A percentile compares a stretch with the other conserved stretches of the same genome.
Evolutionary conservation across 2,888 invertebrate genomes (phyloP).

Genomic region (Drosophila diplacantha): DNA sequence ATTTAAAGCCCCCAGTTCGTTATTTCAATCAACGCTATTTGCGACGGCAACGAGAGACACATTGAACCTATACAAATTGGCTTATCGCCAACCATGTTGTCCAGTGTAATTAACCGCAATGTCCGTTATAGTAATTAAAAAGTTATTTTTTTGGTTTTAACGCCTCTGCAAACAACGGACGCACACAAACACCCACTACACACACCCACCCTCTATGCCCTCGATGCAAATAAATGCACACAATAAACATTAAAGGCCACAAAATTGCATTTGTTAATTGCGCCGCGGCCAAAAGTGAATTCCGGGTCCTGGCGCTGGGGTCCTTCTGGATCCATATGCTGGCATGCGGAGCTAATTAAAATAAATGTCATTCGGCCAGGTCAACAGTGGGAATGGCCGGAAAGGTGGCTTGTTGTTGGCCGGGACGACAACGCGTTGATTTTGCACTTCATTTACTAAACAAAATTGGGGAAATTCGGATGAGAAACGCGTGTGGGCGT

Average conservation of each 20-base stretch:
- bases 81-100: conserved; percentile 37
- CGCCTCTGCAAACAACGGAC: conserved; percentile 34
- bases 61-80: conserved; percentile 23
- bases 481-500: conserved; percentile 18
- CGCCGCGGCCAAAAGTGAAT: conserved; percentile 41
- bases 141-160: conserved; percentile 47
- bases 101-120: conserved; percentile 42
- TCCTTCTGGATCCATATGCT: conserved; percentile 8
- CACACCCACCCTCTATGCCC: background rate
- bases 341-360: conserved; percentile 61
- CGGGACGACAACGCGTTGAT: conserved; percentile 48
- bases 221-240: conserved; percentile 21
- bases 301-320: conserved; percentile 10
- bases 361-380: conserved; percentile 59
- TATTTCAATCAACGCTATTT: conserved; percentile 9
- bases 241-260: conserved; percentile 46
- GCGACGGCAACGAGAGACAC: background rate
- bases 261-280: conserved; percentile 60
- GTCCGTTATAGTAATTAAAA: conserved; percentile 42
- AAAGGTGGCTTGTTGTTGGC: conserved; percentile 10
- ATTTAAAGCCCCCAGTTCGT: background rate
- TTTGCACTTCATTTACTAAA: conserved; percentile 64
- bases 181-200: background rate
- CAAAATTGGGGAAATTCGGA: conserved; percentile 17
- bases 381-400: conserved; percentile 43